A percentile compares a stretch with the other conserved stretches of the same genome.
These are phyloP conservation scores for Tapirus indicus DNA, from an alignment of 2,797 vertebrate species.

Conservation along the genomic window DNA sequence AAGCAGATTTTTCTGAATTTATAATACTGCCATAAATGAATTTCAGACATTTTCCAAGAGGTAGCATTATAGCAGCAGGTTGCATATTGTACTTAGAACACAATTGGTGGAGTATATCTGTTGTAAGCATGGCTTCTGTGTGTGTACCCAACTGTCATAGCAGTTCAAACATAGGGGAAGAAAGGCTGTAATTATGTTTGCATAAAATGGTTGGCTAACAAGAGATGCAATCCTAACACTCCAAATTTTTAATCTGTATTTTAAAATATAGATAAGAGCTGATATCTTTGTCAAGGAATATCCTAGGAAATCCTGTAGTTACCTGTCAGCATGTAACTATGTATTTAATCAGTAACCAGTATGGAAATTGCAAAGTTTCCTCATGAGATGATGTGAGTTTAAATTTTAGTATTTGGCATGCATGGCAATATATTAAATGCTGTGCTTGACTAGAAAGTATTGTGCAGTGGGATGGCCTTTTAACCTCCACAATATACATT, in stretches of 20 bases:
- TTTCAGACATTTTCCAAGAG: slow-evolving; percentile 55
- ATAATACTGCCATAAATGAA: not conserved
- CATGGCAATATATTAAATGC: slow-evolving; percentile 67
- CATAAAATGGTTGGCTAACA: slow-evolving; percentile 28
- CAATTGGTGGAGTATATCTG: not conserved
- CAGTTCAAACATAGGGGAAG: not conserved
- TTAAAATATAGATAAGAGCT: slow-evolving; percentile 57
- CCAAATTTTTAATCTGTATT: slow-evolving; percentile 48
- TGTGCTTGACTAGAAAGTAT: slow-evolving; percentile 67
- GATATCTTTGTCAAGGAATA: slow-evolving; percentile 30
- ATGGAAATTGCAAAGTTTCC: slow-evolving; percentile 53
- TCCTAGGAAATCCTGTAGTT: not conserved
- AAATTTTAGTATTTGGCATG: slow-evolving; percentile 60
- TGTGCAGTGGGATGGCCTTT: slow-evolving; percentile 72
- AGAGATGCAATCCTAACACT: slow-evolving; percentile 45
- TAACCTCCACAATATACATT: slow-evolving; percentile 79
- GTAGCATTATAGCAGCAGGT: not conserved
- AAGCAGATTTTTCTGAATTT: slow-evolving; percentile 49
- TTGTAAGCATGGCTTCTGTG: slow-evolving; percentile 57
- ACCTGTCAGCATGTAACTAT: slow-evolving; percentile 5
- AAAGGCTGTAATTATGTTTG: slow-evolving; percentile 28
- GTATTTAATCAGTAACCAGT: slow-evolving; percentile 34
- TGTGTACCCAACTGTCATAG: not conserved
- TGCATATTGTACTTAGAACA: slow-evolving; percentile 18
- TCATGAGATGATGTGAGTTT: slow-evolving; percentile 43